Base-by-base conservation (phyloP, 2,888 invertebrate genomes). In the Cepaea hortensis region DNA sequence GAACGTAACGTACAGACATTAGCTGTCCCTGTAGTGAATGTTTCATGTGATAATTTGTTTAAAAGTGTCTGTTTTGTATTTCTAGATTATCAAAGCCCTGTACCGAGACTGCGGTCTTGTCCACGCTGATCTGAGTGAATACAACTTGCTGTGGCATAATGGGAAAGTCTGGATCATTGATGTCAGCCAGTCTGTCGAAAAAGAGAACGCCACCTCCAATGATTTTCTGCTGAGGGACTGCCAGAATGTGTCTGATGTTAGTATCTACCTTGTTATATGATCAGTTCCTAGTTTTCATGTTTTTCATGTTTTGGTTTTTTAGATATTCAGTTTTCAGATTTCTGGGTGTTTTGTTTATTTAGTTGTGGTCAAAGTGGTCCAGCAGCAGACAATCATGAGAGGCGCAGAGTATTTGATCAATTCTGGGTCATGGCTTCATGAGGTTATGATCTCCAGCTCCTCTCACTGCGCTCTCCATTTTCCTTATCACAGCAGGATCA, bases 101-200 rank as follows among this genome's bases (percentile, higher is more conserved):
- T 96, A 95, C 92, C 92, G 93, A 7, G 94, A 95, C 62, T 96
- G 96, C 90, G 93, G 93, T n/a, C 93, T 96, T 84, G 95, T 96
- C 3, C 96, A 96, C 92, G 96, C 95, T 3, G 96, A 96, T 93
- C 92, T 96, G 83, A 96, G 95, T 90, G 96, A 96, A 92, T 96
- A 95, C 94, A 96, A 96, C 92, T 93, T 96, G 86, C 93, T 96
- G 75, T 96, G 96, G 95, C 94, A 95, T 88, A 91, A 95, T 20
- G 94, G 94, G 55, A 93, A 94, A 81, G 94, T 95, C 46, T 95
- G 95, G 93, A 93, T 96, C 73, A 96, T 96, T 87, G 96, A 96
- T 93, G 96, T 96, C 5, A 95, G 96, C 50, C 96, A 96, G 91
- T 94, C 96, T 2, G 96, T 96, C 35, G 96, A 96, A 88, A 92